Evolutionary conservation across 2,113 vertebrate species (phyloP).

Genomic region (Caretta caretta): DNA sequence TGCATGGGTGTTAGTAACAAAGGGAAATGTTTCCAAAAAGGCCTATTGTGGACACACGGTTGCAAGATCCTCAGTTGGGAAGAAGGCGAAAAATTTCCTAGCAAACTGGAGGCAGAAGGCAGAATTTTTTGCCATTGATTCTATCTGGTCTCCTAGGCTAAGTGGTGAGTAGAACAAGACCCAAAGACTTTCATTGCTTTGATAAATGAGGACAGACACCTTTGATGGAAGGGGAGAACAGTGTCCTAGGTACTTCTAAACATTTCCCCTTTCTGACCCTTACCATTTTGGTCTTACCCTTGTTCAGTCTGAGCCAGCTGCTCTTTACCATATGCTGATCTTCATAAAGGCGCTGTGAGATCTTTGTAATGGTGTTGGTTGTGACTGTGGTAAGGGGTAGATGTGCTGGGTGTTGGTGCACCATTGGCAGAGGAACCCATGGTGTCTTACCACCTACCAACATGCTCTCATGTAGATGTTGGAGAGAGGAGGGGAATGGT

Average conservation of each 20-base stretch:
- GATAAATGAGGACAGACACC: background rate
- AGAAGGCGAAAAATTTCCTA: background rate
- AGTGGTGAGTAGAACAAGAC: background rate
- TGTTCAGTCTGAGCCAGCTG: background rate
- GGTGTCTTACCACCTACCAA: fast-evolving
- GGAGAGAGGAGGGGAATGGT: background rate
- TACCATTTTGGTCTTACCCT: fast-evolving
- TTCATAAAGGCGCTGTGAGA: background rate
- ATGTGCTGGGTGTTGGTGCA: background rate
- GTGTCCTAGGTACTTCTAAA: background rate
- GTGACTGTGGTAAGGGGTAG: background rate
- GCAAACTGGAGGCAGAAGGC: background rate
- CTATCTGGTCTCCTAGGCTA: background rate
- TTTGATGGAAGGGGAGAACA: background rate
- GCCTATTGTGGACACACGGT: background rate
- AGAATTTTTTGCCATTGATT: background rate
- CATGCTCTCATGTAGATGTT: background rate
- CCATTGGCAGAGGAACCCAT: background rate
- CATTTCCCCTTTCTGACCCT: background rate
- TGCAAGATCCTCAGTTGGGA: background rate
- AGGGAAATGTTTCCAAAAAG: background rate
- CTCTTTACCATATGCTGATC: background rate
- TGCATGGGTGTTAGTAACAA: background rate
- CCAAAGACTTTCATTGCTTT: background rate
- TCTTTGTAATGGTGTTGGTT: fast-evolving